Base-by-base conservation (phyloP, 2,113 vertebrate genomes). In the Sylvia atricapilla region DNA sequence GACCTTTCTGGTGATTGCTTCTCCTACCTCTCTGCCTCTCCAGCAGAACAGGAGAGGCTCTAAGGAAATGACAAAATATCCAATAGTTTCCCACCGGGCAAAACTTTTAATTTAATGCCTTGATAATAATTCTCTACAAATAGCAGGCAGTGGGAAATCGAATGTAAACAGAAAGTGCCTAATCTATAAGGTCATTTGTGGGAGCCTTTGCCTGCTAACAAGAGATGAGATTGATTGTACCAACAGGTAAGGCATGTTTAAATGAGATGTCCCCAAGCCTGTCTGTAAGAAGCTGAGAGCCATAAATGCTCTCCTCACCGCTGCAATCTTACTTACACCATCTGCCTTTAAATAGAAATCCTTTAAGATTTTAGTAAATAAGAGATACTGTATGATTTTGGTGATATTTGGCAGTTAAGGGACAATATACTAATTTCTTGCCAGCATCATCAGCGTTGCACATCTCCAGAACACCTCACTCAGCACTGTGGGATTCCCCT, bases 21-120 rank as follows among this genome's bases (percentile, higher is more conserved):
- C 88, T 44, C 52, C 73, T 53, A 31, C 64, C 52, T 85, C 62
- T 81, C 67, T 70, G 73, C 62, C 62, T 60, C 74, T 90, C 58
- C 62, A 84, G 53, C 52, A 70, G 72, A 91, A 76, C 69, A 95
- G 64, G 53, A 87, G 90, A 79, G 79, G 78, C 78, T 72, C 59
- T 79, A 93, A 95, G 85, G 84, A 95, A 95, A 96, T 87, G 88
- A 96, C 93, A 97, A 93, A 95, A 96, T 74, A 93, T 91, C 92
- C 95, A 93, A 47, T 68, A 82, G 90, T 84, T 95, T 94, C 93
- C 87, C 78, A 86, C 82, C 0, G 1, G 90, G 93, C 67, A 94
- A 91, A 93, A 97, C 91, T 95, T 97, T 90, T 94, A 94, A 96
- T 97, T 96, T 94, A 96, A 97, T 79, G 73, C 81, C 95, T 95